Evolutionary conservation across 2,888 invertebrate species (phyloP).

Genomic region (Dusona sp.): DNA sequence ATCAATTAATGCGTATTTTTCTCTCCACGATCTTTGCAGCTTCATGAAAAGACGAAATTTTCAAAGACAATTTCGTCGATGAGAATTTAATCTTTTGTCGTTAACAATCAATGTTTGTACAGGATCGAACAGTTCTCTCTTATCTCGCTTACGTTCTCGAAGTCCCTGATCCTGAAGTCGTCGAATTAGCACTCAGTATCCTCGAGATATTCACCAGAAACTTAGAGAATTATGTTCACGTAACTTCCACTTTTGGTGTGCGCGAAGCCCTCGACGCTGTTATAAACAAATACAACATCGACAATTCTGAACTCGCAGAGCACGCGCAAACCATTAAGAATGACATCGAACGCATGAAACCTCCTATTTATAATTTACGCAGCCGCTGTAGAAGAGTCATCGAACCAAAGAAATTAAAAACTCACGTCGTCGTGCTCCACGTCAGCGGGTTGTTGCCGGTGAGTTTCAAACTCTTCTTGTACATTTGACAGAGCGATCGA

Average conservation of each 20-base stretch:
- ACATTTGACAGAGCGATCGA: neutral
- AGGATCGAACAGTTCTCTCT: slow-evolving; percentile 83
- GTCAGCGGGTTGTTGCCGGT: slow-evolving; percentile 82
- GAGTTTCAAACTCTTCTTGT: slow-evolving; percentile 20
- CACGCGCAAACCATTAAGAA: slow-evolving; percentile 81
- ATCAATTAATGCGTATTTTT: neutral
- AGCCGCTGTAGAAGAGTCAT: slow-evolving; percentile 83
- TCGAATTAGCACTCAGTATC: slow-evolving; percentile 80
- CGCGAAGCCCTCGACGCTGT: slow-evolving; percentile 82
- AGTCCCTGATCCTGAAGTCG: slow-evolving; percentile 80
- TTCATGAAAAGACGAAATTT: neutral
- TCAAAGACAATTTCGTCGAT: no score
- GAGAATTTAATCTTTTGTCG: neutral
- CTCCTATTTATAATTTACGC: slow-evolving; percentile 83
- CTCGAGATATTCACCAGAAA: slow-evolving; percentile 82
- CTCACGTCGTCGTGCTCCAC: slow-evolving; percentile 82
- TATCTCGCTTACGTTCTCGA: slow-evolving; percentile 82
- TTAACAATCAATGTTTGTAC: slow-evolving; percentile 32
- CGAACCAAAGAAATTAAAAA: slow-evolving; percentile 82
- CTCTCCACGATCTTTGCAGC: neutral
- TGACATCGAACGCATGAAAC: slow-evolving; percentile 83
- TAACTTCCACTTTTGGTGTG: slow-evolving; percentile 83
- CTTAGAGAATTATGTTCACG: slow-evolving; percentile 82
- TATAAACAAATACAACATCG: slow-evolving; percentile 79
- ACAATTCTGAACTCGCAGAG: slow-evolving; percentile 79